phyloP scores from a whole-genome alignment of 2,888 invertebrate genomes.

The Muschampia plurimacula region DNA sequence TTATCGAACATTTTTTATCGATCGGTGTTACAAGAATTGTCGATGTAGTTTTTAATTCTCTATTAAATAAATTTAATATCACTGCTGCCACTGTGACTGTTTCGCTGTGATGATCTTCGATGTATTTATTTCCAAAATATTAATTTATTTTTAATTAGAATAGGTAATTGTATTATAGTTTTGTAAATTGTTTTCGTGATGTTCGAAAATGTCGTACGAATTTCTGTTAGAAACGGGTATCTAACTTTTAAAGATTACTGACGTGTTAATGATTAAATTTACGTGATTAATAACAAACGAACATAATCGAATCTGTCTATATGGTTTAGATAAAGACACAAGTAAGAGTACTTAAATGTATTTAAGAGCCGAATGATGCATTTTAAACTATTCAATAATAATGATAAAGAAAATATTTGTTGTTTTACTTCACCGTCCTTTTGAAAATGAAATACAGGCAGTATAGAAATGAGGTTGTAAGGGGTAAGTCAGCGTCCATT shows the following conservation, averaged over 20 bases:
- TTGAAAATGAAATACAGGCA: background rate
- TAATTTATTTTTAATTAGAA: conserved; percentile 32
- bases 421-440: conserved; percentile 56
- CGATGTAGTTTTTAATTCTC: conserved; percentile 55
- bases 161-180: conserved; percentile 36
- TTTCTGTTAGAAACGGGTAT: conserved; percentile 51
- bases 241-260: conserved; percentile 37
- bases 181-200: conserved; percentile 31
- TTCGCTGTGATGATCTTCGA: conserved; percentile 41
- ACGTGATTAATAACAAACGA: conserved; percentile 51
- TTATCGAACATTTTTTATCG: conserved; percentile 60
- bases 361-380: conserved; percentile 65
- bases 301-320: conserved; percentile 60
- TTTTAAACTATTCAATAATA: conserved; percentile 77
- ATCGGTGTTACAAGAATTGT: conserved; percentile 65
- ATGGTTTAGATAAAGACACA: conserved; percentile 72
- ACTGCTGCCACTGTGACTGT: conserved; percentile 47
- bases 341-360: conserved; percentile 56
- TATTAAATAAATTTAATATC: conserved; percentile 45
- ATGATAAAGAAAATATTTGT: conserved; percentile 52
- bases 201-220: conserved; percentile 38
- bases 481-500: background rate
- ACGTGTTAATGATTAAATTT: conserved; percentile 21
- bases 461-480: background rate
- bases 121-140: conserved; percentile 36